Evolutionary conservation across 2,113 vertebrate genomes (phyloP).

Genomic region (Peucedramus taeniatus): DNA sequence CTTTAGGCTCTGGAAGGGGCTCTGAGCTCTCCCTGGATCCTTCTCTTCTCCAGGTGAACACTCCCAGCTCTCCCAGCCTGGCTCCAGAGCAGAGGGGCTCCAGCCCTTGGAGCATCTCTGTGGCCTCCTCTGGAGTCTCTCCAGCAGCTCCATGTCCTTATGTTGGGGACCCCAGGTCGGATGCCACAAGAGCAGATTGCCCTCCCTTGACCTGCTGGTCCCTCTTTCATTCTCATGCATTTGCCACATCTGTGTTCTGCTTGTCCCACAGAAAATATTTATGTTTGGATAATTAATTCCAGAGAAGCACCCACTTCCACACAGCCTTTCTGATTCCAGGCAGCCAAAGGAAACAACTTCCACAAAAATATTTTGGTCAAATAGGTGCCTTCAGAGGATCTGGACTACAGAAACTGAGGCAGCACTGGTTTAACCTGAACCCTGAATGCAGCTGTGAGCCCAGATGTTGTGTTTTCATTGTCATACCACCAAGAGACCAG

Average conservation of each 20-base stretch:
- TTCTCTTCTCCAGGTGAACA: neutral
- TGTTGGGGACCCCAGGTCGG: rapidly evolving
- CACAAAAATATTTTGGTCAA: neutral
- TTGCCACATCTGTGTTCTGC: neutral
- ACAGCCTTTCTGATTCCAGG: neutral
- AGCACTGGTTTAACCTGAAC: neutral
- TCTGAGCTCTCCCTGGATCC: neutral
- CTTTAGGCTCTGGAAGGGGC: neutral
- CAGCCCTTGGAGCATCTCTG: rapidly evolving
- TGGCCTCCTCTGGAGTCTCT: rapidly evolving
- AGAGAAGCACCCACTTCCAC: neutral
- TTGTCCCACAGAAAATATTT: neutral
- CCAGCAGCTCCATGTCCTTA: neutral
- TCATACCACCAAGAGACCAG: neutral
- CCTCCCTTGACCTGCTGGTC: neutral
- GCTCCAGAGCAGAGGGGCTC: neutral
- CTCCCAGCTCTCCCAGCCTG: neutral
- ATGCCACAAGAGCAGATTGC: neutral
- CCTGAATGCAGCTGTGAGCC: neutral
- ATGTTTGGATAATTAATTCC: neutral
- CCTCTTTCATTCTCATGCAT: neutral
- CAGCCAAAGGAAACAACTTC: neutral
- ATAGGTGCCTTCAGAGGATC: neutral
- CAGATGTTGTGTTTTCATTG: neutral
- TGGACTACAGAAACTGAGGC: neutral